phyloP scores from a whole-genome alignment of 2,888 invertebrate species.

The Onthophagus sagittarius region DNA sequence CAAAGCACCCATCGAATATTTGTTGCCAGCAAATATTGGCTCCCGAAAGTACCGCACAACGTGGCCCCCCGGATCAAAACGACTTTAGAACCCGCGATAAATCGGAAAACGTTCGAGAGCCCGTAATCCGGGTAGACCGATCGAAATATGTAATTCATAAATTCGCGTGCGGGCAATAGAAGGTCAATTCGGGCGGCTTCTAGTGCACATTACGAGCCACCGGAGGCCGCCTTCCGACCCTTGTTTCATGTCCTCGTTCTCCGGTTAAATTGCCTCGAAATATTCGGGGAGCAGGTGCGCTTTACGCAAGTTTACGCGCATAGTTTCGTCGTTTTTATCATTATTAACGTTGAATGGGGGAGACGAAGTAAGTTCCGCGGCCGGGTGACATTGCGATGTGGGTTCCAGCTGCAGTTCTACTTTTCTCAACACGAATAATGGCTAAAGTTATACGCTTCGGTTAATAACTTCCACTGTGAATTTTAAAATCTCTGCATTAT shows the following conservation, averaged over 20 bases:
- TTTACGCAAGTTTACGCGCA: slow-evolving; percentile 6
- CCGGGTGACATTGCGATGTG: neutral
- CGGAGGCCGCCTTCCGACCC: neutral
- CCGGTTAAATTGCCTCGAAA: neutral
- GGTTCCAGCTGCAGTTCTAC: neutral
- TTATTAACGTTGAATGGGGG: slow-evolving; percentile 1
- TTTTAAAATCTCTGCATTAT: neutral
- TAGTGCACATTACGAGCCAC: neutral
- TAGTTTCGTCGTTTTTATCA: neutral
- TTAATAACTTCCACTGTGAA: neutral
- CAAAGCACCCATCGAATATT: neutral
- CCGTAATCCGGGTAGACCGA: neutral
- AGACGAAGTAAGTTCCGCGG: neutral
- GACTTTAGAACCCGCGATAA: neutral
- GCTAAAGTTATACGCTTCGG: neutral
- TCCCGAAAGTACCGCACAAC: neutral
- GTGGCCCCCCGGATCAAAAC: neutral
- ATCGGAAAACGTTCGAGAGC: neutral
- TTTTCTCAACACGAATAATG: neutral
- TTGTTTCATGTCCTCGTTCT: neutral
- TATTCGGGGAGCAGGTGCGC: slow-evolving; percentile 4
- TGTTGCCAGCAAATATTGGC: neutral
- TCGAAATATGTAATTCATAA: neutral
- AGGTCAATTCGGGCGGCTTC: neutral
- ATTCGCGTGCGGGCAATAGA: neutral